phyloP scores from a whole-genome alignment of 1,140 invertebrate genomes.

The Batillaria attramentaria region DNA sequence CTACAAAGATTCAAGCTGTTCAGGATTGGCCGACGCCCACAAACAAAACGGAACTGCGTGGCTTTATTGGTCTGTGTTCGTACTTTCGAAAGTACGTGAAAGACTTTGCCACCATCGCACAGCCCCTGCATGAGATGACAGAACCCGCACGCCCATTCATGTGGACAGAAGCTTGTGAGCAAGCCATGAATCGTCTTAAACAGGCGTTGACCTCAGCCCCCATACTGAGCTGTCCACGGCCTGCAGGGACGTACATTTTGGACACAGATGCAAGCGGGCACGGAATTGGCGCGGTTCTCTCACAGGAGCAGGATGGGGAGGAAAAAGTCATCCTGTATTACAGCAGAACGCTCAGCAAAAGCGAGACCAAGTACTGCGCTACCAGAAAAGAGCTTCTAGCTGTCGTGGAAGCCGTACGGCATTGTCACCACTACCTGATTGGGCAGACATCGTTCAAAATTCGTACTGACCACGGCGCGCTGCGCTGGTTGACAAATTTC shows the following conservation, averaged over 20 bases:
- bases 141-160: slow-evolving; percentile 32
- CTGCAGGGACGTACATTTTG: slow-evolving; percentile 36
- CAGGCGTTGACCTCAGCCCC: slow-evolving; percentile 33
- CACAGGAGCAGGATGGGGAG: slow-evolving; percentile 42
- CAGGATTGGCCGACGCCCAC: slow-evolving; percentile 34
- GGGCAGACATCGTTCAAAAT: slow-evolving; percentile 10
- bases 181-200: slow-evolving; percentile 40
- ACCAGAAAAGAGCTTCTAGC: slow-evolving; percentile 55
- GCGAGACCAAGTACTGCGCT: slow-evolving; percentile 51
- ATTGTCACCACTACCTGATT: slow-evolving; percentile 53
- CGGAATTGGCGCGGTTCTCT: slow-evolving; percentile 54
- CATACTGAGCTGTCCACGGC: slow-evolving; percentile 39
- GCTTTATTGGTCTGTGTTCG: slow-evolving; percentile 42
- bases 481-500: slow-evolving; percentile 28
- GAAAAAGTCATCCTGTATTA: slow-evolving; percentile 44
- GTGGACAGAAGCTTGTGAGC: slow-evolving; percentile 41
- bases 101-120: slow-evolving; percentile 41
- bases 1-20: slow-evolving; percentile 31
- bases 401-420: slow-evolving; percentile 47
- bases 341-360: slow-evolving; percentile 30
- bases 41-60: slow-evolving; percentile 31
- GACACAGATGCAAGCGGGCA: slow-evolving; percentile 47
- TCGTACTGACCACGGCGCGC: slow-evolving; percentile 21
- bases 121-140: slow-evolving; percentile 43
- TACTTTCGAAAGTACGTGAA: slow-evolving; percentile 38